Percentiles rank a stretch among this genome's conserved stretches.
These are phyloP conservation scores for Epinotia brunnichana DNA, from an alignment of 2,888 invertebrate species.

Conservation along the genomic window DNA sequence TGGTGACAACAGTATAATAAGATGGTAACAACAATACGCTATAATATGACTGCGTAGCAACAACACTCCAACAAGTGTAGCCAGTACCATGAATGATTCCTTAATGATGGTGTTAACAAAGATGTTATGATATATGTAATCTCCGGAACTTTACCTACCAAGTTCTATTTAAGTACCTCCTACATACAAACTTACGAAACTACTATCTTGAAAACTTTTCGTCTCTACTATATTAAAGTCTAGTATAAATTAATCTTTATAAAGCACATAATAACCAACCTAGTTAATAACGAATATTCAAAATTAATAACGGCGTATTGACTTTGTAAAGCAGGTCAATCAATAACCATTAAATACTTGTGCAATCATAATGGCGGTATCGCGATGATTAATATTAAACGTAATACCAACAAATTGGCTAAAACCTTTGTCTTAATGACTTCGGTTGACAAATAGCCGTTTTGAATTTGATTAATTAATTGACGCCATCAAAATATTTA, in stretches of 20 bases:
- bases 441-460: slow-evolving; percentile 22
- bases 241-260: too few species aligned
- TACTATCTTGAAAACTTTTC: too few species aligned
- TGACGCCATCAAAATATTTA: slow-evolving; percentile 29
- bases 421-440: slow-evolving; percentile 30
- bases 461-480: slow-evolving; percentile 34
- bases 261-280: background rate
- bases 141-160: too few species aligned
- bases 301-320: background rate
- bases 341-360: slow-evolving; percentile 19
- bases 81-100: too few species aligned
- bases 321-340: slow-evolving; percentile 13
- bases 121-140: too few species aligned
- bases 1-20: background rate
- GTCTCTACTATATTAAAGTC: too few species aligned
- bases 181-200: background rate
- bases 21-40: too few species aligned
- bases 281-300: background rate
- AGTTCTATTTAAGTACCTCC: too few species aligned
- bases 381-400: slow-evolving; percentile 20
- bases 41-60: too few species aligned
- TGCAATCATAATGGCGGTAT: slow-evolving; percentile 4
- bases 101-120: too few species aligned
- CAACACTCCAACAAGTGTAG: too few species aligned
- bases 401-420: slow-evolving; percentile 16